Conservation (phyloP, 2,888 invertebrate species). For the Tethea ocularis region DNA sequence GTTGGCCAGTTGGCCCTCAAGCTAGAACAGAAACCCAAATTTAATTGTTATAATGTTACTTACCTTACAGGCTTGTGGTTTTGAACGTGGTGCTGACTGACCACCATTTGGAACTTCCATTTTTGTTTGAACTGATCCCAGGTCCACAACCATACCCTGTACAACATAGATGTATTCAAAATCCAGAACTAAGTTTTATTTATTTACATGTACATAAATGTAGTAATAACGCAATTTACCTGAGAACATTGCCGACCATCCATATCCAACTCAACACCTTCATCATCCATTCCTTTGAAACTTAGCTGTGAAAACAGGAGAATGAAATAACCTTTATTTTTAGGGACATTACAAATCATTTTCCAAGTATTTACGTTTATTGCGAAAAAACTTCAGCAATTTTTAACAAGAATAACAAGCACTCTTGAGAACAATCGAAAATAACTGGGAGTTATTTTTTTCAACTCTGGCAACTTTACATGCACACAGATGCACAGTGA, state of each 20-base stretch:
- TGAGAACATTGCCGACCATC: constrained; percentile 78
- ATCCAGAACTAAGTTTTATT: no score
- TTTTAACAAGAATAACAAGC: no score
- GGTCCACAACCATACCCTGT: constrained; percentile 78
- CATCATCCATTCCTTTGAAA: constrained; percentile 81
- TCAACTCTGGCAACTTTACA: no score
- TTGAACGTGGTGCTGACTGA: constrained; percentile 82
- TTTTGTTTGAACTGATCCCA: constrained; percentile 79
- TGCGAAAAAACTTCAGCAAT: no score
- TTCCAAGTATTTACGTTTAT: constrained; percentile 5
- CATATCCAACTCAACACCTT: constrained; percentile 80
- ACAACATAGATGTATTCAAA: no score
- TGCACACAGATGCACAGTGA: no score
- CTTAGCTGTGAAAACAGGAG: constrained; percentile 61
- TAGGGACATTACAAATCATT: neutral
- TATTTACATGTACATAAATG: no score
- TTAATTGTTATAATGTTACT: constrained; percentile 20
- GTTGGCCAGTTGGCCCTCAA: no score
- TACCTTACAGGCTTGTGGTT: constrained; percentile 89
- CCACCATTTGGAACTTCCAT: constrained; percentile 74
- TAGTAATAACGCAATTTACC: constrained; percentile 46
- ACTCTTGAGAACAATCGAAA: no score
- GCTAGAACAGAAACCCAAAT: no score
- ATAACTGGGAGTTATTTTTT: no score
- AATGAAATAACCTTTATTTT: constrained; percentile 2